Base-by-base conservation (phyloP, 2,797 vertebrate species). In the Hoplostethus mediterraneus region DNA sequence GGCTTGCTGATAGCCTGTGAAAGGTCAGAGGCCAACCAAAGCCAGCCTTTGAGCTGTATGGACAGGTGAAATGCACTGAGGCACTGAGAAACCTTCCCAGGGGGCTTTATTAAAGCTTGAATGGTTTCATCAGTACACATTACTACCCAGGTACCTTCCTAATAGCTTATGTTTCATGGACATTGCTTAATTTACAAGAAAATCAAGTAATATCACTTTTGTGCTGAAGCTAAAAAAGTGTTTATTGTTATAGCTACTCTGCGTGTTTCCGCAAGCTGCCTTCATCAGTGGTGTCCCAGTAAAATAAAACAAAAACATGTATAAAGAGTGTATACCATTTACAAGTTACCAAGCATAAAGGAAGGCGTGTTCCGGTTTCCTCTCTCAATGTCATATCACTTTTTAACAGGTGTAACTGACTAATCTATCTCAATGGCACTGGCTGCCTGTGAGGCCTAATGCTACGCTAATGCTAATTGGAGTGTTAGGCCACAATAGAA, bases 61-160 rank as follows among this genome's bases (percentile, higher is more conserved):
- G 48, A 69, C 71, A 80, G 73, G 71, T 85, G 79, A 62, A 61
- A 44, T 63, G 36, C 28, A 57, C n/a, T 4, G 0, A 73, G 12
- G n/a, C 4, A 63, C 48, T 63, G 2, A 49, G 13, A 30, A 49
- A 54, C 16, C 25, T 11, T 30, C 17, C 11, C 11, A 49, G 1
- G 60, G 2, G 44, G 17, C 9, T 6, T 48, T 56, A 5, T 48
- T 56, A 5, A 16, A 55, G 33, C 3, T 56, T 67, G 1, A 51
- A 10, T 45, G 44, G 21, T 74, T 69, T 63, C 8, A 63, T 28
- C 45, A 31, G 56, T 16, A 16, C 12, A 47, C 30, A 8, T 57
- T 8, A 31, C n/a, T 33, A 47, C 14, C 30, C 48, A 44, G 45
- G 33, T 59, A 12, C 11, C 63, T 40, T 60, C 17, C 49, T n/a